Base-by-base conservation (phyloP, 2,888 invertebrate genomes). In the Eremobia ochroleuca region DNA sequence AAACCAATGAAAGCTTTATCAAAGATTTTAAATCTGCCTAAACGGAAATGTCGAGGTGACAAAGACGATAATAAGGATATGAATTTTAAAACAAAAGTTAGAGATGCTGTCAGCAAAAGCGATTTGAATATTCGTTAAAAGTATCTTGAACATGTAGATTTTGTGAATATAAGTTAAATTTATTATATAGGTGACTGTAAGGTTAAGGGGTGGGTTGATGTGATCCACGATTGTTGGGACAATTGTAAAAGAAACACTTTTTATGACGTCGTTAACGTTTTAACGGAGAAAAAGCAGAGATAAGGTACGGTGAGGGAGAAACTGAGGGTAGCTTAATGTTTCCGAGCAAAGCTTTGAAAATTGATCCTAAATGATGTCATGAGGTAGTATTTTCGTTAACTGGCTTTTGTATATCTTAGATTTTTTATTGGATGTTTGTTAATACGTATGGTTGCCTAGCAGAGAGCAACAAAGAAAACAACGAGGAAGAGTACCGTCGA, bases 261-360 rank as follows among this genome's bases (percentile, higher is more conserved):
- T 91, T 91, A 91, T 87, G 86, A 79, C 85, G 81, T 86, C 90
- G 90, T 92, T 91, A 91, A 90, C 88, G 88, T 90, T 91, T 87
- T 86, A 81, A 89, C 77, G 86, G 75, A 83, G 85, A 85, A 85
- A 88, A 82, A 82, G 77, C 65, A 61, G 69, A 82, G 86, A 89
- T 87, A 90, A 88, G 87, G 85, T 78, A 64, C 31, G 34, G 77
- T 58, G 59, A 71, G 55, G 52, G 66, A 68, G 74, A 78, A 74
- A 76, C 79, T 74, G 62, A 74, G 73, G 77, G 84, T 59, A 79
- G 67, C 76, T 79, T 86, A 83, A 88, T 88, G 85, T 85, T 79
- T 76, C 79, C 86, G 71, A 43, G 76, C 62, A 37, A 67, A 87
- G 81, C 77, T 81, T 87, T 78, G 71, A 77, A 77, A 75, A 72